phyloP scores from a whole-genome alignment of 2,797 vertebrate genomes.

The Halcyon leucocephala region DNA sequence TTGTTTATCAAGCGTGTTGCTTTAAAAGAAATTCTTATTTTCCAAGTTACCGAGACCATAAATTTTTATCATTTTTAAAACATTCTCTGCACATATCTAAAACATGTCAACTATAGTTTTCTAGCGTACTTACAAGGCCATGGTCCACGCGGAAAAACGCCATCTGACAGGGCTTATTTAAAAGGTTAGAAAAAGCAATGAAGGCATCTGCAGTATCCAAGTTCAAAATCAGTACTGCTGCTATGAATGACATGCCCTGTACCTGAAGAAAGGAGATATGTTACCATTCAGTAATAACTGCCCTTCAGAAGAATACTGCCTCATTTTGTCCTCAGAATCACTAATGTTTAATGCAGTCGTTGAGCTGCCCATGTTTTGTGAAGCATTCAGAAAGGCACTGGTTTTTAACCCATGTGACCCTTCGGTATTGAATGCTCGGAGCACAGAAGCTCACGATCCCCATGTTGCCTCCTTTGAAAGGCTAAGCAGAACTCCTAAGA shows the following conservation, averaged over 20 bases:
- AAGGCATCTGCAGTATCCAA: constrained; percentile 94
- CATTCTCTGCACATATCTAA: not conserved
- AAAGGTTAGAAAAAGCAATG: constrained; percentile 93
- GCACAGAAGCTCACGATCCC: not conserved
- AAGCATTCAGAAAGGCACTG: not conserved
- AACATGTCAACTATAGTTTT: not conserved
- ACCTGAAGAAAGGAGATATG: constrained; percentile 78
- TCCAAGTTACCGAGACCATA: not conserved
- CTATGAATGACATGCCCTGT: constrained; percentile 95
- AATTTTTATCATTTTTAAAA: not conserved
- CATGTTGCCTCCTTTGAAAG: not conserved
- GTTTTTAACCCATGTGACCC: not conserved
- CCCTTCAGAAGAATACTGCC: not conserved
- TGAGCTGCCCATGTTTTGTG: not conserved
- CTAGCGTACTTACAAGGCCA: constrained; percentile 88
- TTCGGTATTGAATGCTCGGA: not conserved
- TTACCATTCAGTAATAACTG: not conserved
- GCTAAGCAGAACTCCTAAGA: not conserved
- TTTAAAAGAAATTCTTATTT: not conserved
- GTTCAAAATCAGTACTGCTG: constrained; percentile 92
- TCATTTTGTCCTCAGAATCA: not conserved
- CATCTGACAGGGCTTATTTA: constrained; percentile 96
- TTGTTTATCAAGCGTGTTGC: not conserved
- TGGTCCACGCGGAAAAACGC: constrained; percentile 96
- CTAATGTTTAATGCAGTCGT: not conserved